Percentiles rank a stretch among this genome's conserved stretches.
Evolutionary conservation across 2,797 vertebrate species (phyloP).

Genomic region (Apogon talboti): DNA sequence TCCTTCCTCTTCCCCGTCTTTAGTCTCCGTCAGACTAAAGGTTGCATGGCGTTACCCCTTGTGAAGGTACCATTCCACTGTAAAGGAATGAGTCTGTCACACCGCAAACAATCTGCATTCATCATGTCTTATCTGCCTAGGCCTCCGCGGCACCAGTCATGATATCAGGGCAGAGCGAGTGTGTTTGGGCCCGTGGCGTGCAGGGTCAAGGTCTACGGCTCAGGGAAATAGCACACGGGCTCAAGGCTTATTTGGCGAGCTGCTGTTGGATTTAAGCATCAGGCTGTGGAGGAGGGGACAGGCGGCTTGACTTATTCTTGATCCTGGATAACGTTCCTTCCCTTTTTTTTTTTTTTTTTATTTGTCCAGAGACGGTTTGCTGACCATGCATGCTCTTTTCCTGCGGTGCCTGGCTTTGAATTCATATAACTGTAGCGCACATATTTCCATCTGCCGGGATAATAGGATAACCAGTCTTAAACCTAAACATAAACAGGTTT

Average conservation of each 20-base stretch:
- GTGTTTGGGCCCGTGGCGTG: slow-evolving; percentile 60
- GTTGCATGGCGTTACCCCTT: slow-evolving; percentile 53
- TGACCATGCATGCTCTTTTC: slow-evolving; percentile 51
- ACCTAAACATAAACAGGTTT: slow-evolving; percentile 69
- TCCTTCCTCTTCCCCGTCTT: slow-evolving; percentile 16
- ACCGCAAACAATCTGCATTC: slow-evolving; percentile 84
- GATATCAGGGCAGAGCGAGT: slow-evolving; percentile 57
- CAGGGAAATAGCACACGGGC: slow-evolving; percentile 64
- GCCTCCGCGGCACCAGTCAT: slow-evolving; percentile 64
- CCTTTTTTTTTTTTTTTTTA: slow-evolving; percentile 23
- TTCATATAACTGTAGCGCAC: slow-evolving; percentile 25
- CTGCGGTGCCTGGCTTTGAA: slow-evolving; percentile 11
- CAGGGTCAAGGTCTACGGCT: slow-evolving; percentile 76
- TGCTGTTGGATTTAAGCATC: slow-evolving; percentile 71
- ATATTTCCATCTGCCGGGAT: slow-evolving; percentile 50
- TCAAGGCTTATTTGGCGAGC: slow-evolving; percentile 73
- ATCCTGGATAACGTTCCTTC: slow-evolving; percentile 57
- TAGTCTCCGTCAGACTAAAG: slow-evolving; percentile 40
- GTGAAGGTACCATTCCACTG: slow-evolving; percentile 67
- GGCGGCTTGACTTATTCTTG: slow-evolving; percentile 65
- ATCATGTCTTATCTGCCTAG: slow-evolving; percentile 82
- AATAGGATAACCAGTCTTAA: slow-evolving; percentile 64
- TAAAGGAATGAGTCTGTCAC: slow-evolving; percentile 84
- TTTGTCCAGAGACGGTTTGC: slow-evolving; percentile 59
- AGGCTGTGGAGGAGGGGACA: slow-evolving; percentile 55